Conservation (phyloP, 2,113 vertebrate species). For the Epinephelus fuscoguttatus region DNA sequence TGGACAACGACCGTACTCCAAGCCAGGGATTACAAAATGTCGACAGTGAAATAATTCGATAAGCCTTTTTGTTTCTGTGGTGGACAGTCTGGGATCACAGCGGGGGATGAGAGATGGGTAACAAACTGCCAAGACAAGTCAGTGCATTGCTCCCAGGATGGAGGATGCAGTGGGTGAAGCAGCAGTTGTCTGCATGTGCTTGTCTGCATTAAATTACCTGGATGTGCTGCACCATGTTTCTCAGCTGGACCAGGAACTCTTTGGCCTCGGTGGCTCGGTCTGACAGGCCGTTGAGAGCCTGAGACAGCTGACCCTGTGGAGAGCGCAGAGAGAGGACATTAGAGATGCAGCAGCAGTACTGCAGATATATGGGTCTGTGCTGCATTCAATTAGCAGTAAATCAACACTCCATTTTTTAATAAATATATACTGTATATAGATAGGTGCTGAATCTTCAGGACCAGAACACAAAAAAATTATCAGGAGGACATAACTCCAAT, state of each 20-base stretch:
- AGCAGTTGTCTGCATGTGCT: neutral
- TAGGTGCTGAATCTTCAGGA: neutral
- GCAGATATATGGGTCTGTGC: neutral
- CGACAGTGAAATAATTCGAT: neutral
- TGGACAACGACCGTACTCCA: neutral
- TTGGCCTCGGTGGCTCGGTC: conserved; percentile 98
- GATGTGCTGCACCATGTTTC: conserved; percentile 97
- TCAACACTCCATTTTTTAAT: neutral
- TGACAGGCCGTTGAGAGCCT: conserved; percentile 94
- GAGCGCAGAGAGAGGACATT: conserved; percentile 15
- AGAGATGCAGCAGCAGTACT: neutral
- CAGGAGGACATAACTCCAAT: neutral
- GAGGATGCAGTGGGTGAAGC: neutral
- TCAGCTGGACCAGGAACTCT: conserved; percentile 96
- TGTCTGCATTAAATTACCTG: conserved; percentile 86
- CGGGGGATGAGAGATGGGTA: neutral
- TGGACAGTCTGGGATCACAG: conserved; percentile 9
- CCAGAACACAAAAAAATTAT: neutral
- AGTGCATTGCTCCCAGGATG: neutral
- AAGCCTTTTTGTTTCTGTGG: neutral
- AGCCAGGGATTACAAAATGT: conserved; percentile 18
- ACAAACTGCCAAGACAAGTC: neutral
- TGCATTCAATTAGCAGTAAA: neutral
- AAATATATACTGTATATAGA: neutral
- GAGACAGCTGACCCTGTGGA: conserved; percentile 95